Percentiles rank a stretch among this genome's conserved stretches.
Conservation (phyloP, 1,140 invertebrate genomes). For the Ceratoteleas bidentatus region DNA sequence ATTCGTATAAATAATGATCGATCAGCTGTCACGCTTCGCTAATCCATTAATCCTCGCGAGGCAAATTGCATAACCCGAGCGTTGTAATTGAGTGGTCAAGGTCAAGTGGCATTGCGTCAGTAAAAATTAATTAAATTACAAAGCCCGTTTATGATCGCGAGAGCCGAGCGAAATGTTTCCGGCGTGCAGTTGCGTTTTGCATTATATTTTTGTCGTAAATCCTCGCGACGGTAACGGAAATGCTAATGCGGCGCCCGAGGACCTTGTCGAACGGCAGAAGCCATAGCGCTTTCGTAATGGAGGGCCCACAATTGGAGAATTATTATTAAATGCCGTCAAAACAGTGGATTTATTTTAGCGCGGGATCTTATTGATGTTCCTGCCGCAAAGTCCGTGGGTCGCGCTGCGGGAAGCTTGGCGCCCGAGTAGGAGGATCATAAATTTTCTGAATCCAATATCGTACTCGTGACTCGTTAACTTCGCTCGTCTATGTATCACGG, state of each 20-base stretch:
- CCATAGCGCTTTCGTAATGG: constrained; percentile 68
- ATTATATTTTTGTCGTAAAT: constrained; percentile 60
- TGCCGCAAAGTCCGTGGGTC: constrained; percentile 71
- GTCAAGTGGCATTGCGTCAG: constrained; percentile 32
- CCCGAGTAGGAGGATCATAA: constrained; percentile 76
- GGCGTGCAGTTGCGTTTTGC: constrained; percentile 36
- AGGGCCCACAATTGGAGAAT: constrained; percentile 73
- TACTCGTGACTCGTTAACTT: constrained; percentile 77
- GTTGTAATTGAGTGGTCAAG: constrained; percentile 45
- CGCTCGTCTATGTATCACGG: constrained; percentile 73
- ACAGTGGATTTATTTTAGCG: constrained; percentile 78
- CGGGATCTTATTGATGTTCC: constrained; percentile 77
- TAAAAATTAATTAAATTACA: constrained; percentile 58
- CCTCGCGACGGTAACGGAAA: constrained; percentile 70
- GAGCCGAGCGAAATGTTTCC: constrained; percentile 46
- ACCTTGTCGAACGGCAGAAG: constrained; percentile 68
- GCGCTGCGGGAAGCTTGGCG: constrained; percentile 72
- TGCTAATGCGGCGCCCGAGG: constrained; percentile 72
- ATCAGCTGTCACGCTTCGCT: neutral
- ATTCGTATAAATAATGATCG: constrained; percentile 7
- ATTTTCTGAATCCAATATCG: constrained; percentile 78
- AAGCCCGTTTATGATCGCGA: constrained; percentile 37
- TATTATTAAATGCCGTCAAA: constrained; percentile 79
- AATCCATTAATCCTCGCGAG: constrained; percentile 20
- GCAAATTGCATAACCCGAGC: constrained; percentile 12